phyloP scores from a whole-genome alignment of 2,113 vertebrate species.

The Rhipidura dahli region DNA sequence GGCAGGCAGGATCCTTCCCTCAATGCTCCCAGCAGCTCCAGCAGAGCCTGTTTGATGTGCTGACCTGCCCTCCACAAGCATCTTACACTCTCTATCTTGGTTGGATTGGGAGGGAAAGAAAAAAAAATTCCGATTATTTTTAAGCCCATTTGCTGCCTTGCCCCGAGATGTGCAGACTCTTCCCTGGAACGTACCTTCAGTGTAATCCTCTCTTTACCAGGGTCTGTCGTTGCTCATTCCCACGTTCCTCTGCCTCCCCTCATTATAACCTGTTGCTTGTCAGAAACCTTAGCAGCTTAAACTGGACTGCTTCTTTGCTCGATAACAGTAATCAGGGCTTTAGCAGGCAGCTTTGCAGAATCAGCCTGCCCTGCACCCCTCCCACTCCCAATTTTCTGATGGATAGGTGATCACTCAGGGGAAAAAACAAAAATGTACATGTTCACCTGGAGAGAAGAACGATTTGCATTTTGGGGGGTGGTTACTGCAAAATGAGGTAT shows the following conservation, averaged over 20 bases:
- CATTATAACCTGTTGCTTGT: conserved; percentile 41
- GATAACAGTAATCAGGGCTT: conserved; percentile 62
- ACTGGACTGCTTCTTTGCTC: conserved; percentile 40
- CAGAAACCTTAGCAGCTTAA: conserved; percentile 60
- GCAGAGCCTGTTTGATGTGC: conserved; percentile 8
- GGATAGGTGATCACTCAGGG: neutral
- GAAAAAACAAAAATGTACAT: neutral
- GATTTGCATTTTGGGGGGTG: neutral
- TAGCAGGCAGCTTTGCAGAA: conserved; percentile 42
- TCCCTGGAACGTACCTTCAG: conserved; percentile 13
- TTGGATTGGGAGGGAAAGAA: neutral
- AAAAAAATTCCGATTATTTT: conserved; percentile 45
- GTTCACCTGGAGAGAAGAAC: neutral
- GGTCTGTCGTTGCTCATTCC: conserved; percentile 3
- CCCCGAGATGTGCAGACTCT: conserved; percentile 46
- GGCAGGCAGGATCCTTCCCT: neutral
- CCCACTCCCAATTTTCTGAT: conserved; percentile 14
- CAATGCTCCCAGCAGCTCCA: neutral
- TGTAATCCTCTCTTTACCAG: conserved; percentile 55
- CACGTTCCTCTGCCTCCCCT: conserved; percentile 7
- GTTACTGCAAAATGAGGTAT: neutral
- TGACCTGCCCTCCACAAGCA: conserved; percentile 43
- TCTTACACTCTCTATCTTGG: conserved; percentile 24
- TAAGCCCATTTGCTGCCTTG: conserved; percentile 52
- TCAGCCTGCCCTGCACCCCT: neutral